Evolutionary conservation across 2,797 vertebrate species (phyloP).

Genomic region (Cygnus olor): DNA sequence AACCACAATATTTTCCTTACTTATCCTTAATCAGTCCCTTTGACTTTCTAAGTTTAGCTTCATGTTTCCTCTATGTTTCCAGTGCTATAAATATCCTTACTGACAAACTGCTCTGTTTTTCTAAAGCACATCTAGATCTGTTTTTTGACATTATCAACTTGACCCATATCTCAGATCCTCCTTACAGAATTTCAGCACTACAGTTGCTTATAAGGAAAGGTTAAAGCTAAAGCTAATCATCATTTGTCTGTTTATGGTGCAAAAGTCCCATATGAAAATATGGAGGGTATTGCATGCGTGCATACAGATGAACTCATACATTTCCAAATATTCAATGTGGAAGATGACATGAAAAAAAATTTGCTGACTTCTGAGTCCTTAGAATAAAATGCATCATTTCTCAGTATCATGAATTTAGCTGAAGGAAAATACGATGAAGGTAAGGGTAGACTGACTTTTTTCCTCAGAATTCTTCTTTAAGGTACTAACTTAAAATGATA

Average conservation of each 20-base stretch:
- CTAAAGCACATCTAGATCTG: not conserved
- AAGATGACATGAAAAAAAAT: not conserved
- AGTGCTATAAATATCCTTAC: not conserved
- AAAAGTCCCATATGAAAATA: not conserved
- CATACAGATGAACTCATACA: not conserved
- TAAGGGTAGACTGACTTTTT: not conserved
- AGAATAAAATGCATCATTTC: not conserved
- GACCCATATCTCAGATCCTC: not conserved
- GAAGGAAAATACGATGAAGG: not conserved
- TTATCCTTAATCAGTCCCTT: not conserved
- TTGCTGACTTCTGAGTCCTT: not conserved
- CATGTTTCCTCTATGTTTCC: not conserved
- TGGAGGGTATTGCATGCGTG: not conserved
- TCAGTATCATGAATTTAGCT: not conserved
- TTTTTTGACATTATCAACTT: not conserved
- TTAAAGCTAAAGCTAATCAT: not conserved
- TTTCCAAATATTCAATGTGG: not conserved
- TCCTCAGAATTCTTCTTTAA: not conserved
- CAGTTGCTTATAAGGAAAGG: not conserved
- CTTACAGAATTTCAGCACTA: not conserved
- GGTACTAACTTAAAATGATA: not conserved
- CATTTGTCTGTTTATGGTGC: not conserved
- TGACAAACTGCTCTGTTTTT: slow-evolving; percentile 8
- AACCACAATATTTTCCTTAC: not conserved
- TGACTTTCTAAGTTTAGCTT: not conserved